Evolutionary conservation across 2,888 invertebrate species (phyloP), one percentile per base, ranked within the genome.

Genomic region (Papilio protenor): DNA sequence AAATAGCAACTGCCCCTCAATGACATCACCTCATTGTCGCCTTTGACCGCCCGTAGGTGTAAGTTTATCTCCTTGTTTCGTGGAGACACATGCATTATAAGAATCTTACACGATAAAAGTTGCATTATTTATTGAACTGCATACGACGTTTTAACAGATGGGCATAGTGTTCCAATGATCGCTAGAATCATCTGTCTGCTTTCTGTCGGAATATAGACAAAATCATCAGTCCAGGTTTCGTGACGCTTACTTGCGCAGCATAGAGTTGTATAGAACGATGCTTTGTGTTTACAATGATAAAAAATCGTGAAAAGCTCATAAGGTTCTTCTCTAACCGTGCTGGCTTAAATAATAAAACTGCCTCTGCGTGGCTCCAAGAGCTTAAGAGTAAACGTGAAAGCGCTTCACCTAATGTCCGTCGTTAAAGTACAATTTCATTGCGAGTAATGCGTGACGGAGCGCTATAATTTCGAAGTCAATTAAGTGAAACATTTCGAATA

Each of bases 381-480:
- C 66, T 69, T 69, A 45, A 69, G 40, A 69, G 66, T 45, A 21
- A 69, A 33, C 64, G 40, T 85, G 83, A 84, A 81, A 80, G 81
- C 78, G 81, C 79, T 71, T 78, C 80, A 74, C 76, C 75, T 77
- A 71, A 80, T 75, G 45, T 4, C 45, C 66, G 45, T 69, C 66
- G 66, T 69, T 69, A 69, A 69, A 45, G 40, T 69, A 69, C 33
- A 80, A 71, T 27, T 47, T 70, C 57, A 69, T 49, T 59, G 47
- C 16, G 81, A 74, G 23, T 66, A 69, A 59, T 87, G 90, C 92
- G 92, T 92, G 92, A 91, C 90, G 80, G 82, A 86, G 83, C 83
- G 86, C 88, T 85, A 90, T 92, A 88, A 92, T 91, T 89, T 88
- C 83, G 81, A 81, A 81, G 85, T 88, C 86, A 89, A 91, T 92